Conservation (phyloP, 1,140 invertebrate genomes). For the Euglossa dilemma region DNA sequence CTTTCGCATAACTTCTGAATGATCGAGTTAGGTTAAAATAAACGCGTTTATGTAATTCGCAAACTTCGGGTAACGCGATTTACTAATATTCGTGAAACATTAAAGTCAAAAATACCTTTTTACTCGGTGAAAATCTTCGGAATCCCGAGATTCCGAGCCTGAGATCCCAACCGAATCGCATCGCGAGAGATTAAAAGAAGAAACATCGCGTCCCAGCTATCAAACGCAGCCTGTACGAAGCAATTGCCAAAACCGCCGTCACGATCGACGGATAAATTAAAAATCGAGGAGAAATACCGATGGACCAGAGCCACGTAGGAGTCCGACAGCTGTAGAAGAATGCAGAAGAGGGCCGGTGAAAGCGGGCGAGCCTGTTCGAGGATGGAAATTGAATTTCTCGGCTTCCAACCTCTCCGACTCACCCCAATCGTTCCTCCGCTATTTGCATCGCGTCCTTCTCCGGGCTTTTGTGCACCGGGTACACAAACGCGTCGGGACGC, state of each 20-base stretch:
- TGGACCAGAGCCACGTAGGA: neutral
- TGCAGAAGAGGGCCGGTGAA: conserved; percentile 2
- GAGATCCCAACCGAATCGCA: too few species aligned
- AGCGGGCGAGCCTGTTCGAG: neutral
- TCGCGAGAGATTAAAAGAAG: neutral
- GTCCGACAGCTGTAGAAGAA: neutral
- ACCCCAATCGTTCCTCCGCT: neutral
- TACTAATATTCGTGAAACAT: too few species aligned
- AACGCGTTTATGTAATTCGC: too few species aligned
- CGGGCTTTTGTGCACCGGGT: neutral
- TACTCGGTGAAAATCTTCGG: too few species aligned
- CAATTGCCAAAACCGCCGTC: neutral
- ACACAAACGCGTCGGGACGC: neutral
- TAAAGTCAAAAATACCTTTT: too few species aligned
- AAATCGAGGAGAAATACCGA: neutral
- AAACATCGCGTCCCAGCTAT: neutral
- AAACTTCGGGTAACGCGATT: too few species aligned
- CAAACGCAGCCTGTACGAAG: neutral
- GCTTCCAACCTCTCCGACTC: conserved; percentile 28
- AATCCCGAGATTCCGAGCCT: too few species aligned
- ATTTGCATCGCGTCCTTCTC: conserved; percentile 21
- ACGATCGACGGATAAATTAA: neutral
- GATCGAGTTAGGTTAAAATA: too few species aligned
- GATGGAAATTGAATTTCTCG: conserved; percentile 63
- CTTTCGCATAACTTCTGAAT: too few species aligned